A percentile compares a stretch with the other conserved stretches of the same genome.
Evolutionary conservation across 2,797 vertebrate species (phyloP).

Genomic region (Cuniculus paca): DNA sequence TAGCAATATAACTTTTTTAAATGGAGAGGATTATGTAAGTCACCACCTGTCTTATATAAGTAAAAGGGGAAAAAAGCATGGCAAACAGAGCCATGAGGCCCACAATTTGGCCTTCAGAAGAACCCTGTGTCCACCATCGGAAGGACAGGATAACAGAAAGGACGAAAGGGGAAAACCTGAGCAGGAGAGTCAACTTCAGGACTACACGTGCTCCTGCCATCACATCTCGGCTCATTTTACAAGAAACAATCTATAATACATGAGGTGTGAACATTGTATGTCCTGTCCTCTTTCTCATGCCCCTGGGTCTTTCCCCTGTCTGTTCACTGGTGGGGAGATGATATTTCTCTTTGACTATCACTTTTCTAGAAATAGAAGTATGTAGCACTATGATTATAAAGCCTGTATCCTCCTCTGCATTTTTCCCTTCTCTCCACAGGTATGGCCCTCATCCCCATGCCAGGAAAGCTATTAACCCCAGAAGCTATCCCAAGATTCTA

Average conservation of each 20-base stretch:
- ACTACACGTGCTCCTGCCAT: background rate
- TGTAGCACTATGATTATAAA: background rate
- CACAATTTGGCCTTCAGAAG: background rate
- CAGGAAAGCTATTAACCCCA: background rate
- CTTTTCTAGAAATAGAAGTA: background rate
- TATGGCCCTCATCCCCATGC: background rate
- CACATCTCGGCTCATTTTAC: fast-evolving
- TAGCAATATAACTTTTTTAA: slow-evolving; percentile 59
- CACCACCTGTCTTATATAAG: slow-evolving; percentile 37
- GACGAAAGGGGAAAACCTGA: background rate
- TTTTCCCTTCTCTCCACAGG: background rate
- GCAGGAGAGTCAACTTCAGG: fast-evolving
- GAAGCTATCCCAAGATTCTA: background rate
- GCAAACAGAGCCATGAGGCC: background rate
- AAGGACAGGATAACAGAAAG: background rate
- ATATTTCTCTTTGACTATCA: background rate
- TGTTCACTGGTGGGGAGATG: background rate
- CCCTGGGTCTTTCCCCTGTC: background rate
- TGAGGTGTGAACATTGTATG: background rate
- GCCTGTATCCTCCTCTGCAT: background rate
- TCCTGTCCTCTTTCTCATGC: background rate
- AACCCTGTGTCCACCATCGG: background rate
- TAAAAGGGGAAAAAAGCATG: background rate
- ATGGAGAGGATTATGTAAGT: slow-evolving; percentile 67
- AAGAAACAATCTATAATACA: background rate